Evolutionary conservation across 2,888 invertebrate genomes (phyloP), one percentile per base, ranked within the genome.

Genomic region (Chesias legatella): DNA sequence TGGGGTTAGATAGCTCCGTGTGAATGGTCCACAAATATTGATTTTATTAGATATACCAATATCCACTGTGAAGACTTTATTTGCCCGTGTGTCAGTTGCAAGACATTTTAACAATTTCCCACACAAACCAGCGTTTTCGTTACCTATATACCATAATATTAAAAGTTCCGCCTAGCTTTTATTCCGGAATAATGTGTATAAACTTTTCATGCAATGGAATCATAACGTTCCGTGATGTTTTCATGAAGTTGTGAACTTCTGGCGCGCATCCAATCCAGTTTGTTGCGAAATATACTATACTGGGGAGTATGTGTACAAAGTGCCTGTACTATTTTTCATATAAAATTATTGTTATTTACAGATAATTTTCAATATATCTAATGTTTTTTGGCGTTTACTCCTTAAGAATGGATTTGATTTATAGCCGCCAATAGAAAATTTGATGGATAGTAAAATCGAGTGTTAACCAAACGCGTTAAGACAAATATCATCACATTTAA

Each of bases 211-310:
- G 45, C 46, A 33, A 43, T 38, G 39, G 39, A 48, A 45, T 49
- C 40, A 36, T 41, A 46, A 44, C 34, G 35, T 40, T 39, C 32
- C 23, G 26, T 39, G 41, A 41, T 46, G 38, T 47, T 51, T 42
- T 44, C 44, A 38, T 43, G 32, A 43, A 50, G 52, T 55, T 44
- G 31, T 26, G 37, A 34, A 48, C 42, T 47, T 13, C 42, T 55
- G 55, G 55, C 55, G 26, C 30, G 21, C 23, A 25, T 42, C 55
- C 55, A 55, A 51, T 45, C 13, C 31, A 17, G 45, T 35, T 41
- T 48, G 48, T 46, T 23, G 29, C 29, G 28, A 41, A 46, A 48
- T 46, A n/a, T n/a, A n/a, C n/a, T n/a, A n/a, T n/a, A 46, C 35
- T 23, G 31, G 30, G 41, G 38, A 36, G 40, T 45, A 39, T 40